These are phyloP conservation scores for Drosophila simulans DNA, from an alignment of 1,140 invertebrate species.

Conservation along the genomic window DNA sequence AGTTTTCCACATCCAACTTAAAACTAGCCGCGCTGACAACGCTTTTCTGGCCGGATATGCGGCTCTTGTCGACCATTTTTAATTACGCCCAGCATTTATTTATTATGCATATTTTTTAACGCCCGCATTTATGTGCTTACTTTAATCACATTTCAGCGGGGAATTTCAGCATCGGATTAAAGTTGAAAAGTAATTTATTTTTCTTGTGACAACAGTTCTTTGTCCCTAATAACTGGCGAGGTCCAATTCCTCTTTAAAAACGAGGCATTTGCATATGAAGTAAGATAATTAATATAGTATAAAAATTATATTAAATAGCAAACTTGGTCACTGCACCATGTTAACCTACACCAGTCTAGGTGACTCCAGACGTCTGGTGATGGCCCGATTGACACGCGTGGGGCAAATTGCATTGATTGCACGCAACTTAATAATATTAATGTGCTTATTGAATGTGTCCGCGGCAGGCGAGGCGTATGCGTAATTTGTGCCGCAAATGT, in stretches of 20 bases:
- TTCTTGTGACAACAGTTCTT: neutral
- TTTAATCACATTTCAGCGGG: slow-evolving; percentile 41
- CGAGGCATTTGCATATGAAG: too few species aligned
- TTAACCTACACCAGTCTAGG: neutral
- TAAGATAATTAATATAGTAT: too few species aligned
- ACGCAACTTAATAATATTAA: slow-evolving; percentile 74
- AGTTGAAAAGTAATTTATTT: slow-evolving; percentile 53
- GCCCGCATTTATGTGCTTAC: slow-evolving; percentile 20
- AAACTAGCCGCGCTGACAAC: slow-evolving; percentile 47
- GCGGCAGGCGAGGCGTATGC: slow-evolving; percentile 56
- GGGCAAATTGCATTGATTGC: slow-evolving; percentile 72
- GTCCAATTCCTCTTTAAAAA: neutral
- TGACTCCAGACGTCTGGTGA: slow-evolving; percentile 3
- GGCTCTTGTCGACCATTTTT: slow-evolving; percentile 54
- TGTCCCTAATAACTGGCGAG: neutral
- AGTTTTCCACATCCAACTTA: slow-evolving; percentile 55
- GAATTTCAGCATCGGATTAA: slow-evolving; percentile 25
- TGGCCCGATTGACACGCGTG: slow-evolving; percentile 53
- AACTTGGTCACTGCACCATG: too few species aligned
- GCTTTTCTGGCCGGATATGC: slow-evolving; percentile 31
- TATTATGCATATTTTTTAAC: slow-evolving; percentile 64
- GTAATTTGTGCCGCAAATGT: slow-evolving; percentile 66
- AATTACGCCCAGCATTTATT: slow-evolving; percentile 66
- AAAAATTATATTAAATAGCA: too few species aligned
- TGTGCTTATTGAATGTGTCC: slow-evolving; percentile 49